Evolutionary conservation across 2,888 invertebrate genomes (phyloP).

Genomic region (Calameuta idolon): DNA sequence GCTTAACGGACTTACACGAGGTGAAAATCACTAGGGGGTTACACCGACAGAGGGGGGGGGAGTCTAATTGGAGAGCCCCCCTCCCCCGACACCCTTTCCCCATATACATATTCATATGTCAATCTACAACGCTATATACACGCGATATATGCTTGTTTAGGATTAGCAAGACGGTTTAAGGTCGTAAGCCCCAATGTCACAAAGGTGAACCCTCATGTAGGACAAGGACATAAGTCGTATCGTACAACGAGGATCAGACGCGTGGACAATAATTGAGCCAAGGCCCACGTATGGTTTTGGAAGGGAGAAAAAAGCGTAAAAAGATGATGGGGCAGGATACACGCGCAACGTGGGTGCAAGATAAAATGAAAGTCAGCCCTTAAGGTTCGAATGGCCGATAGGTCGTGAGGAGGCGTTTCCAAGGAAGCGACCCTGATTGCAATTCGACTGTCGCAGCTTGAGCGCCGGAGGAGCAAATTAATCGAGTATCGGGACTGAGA

Average conservation of each 20-base stretch:
- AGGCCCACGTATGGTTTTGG: too few species aligned
- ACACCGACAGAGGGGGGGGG: too few species aligned
- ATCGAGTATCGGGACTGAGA: conserved; percentile 14
- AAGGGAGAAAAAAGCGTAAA: too few species aligned
- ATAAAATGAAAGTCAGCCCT: too few species aligned
- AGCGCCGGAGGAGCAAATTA: conserved; percentile 22
- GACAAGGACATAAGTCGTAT: conserved; percentile 19
- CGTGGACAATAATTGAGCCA: too few species aligned
- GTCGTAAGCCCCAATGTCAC: conserved; percentile 39
- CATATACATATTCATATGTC: conserved; percentile 50
- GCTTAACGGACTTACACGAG: too few species aligned
- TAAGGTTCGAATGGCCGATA: too few species aligned
- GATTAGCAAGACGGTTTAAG: conserved; percentile 46
- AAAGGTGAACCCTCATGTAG: conserved; percentile 35
- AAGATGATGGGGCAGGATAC: too few species aligned
- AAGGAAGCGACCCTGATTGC: conserved; percentile 14
- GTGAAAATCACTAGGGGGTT: too few species aligned
- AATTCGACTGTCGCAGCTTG: conserved; percentile 14
- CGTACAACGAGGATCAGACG: too few species aligned
- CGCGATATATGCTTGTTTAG: conserved; percentile 35
- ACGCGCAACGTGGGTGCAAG: too few species aligned
- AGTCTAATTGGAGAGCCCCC: conserved; percentile 25
- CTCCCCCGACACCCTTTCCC: conserved; percentile 20
- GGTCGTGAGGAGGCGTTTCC: too few species aligned
- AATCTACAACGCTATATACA: conserved; percentile 29